These are phyloP conservation scores for Entomobrya multifasciata DNA, from an alignment of 2,888 invertebrate species.

Conservation along the genomic window DNA sequence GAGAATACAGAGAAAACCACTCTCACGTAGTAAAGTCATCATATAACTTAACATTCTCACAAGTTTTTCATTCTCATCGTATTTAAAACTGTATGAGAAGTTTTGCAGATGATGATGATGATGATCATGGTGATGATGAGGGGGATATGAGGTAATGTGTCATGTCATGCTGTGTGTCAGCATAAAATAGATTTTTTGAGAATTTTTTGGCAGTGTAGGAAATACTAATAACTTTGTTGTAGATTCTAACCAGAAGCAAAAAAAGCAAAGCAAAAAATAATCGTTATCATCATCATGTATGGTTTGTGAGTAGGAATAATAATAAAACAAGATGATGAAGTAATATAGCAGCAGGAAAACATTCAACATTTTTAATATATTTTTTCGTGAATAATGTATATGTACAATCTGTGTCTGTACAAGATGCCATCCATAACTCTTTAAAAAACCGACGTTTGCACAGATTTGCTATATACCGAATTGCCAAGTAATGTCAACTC, in stretches of 20 bases:
- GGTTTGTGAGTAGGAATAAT: not conserved
- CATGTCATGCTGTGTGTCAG: slow-evolving; percentile 40
- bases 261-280: not conserved
- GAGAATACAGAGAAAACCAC: not conserved
- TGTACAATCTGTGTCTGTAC: not conserved
- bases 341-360: slow-evolving; percentile 12
- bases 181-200: not conserved
- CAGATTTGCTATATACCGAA: not conserved
- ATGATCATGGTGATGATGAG: slow-evolving; percentile 4
- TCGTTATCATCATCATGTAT: slow-evolving; percentile 1
- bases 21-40: not conserved
- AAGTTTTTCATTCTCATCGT: too few relatives aligned
- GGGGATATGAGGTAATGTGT: slow-evolving; percentile 49
- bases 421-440: slow-evolving; percentile 34
- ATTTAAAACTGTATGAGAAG: too few relatives aligned
- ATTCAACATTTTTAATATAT: too few relatives aligned
- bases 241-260: not conserved
- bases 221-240: slow-evolving; percentile 6
- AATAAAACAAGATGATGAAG: slow-evolving; percentile 29
- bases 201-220: slow-evolving; percentile 32
- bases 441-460: not conserved
- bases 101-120: too few relatives aligned
- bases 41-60: too few relatives aligned
- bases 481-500: slow-evolving; percentile 12
- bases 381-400: not conserved